Conservation (phyloP, 2,797 vertebrate species). For the Mormyrus hasselquistii region DNA sequence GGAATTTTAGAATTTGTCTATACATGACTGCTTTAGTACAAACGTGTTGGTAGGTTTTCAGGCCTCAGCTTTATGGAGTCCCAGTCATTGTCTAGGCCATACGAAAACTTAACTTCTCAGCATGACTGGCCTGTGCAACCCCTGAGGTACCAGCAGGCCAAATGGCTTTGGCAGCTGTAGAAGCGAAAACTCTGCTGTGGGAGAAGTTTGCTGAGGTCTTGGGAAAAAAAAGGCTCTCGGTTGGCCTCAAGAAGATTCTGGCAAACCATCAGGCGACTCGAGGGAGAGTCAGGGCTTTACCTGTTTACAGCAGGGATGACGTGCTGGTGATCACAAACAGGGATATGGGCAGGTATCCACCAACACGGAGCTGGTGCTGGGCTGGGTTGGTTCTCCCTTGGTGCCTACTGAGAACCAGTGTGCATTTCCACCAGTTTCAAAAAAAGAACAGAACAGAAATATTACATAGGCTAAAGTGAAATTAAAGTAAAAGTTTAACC, state of each 20-base stretch:
- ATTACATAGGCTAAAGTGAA: too few species aligned
- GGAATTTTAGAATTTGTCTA: not conserved
- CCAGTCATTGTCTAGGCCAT: not conserved
- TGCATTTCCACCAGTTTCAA: not conserved
- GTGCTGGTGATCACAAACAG: not conserved
- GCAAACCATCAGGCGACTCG: not conserved
- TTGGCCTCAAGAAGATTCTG: not conserved
- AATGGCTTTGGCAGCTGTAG: not conserved
- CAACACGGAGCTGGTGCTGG: not conserved
- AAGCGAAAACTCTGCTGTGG: not conserved
- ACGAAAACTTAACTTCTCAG: not conserved
- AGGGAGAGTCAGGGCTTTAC: not conserved
- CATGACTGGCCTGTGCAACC: not conserved
- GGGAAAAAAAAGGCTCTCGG: not conserved
- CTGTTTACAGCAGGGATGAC: not conserved
- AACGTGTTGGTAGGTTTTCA: not conserved
- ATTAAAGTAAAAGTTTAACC: too few species aligned
- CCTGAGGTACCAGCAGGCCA: not conserved
- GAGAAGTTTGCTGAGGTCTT: not conserved
- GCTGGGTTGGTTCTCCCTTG: not conserved
- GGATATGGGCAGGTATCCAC: not conserved
- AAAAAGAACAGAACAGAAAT: too few species aligned
- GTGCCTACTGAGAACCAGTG: not conserved
- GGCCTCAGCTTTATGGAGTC: not conserved
- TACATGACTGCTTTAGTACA: not conserved